Evolutionary conservation across 2,113 vertebrate species (phyloP).

Genomic region (Perca flavescens): DNA sequence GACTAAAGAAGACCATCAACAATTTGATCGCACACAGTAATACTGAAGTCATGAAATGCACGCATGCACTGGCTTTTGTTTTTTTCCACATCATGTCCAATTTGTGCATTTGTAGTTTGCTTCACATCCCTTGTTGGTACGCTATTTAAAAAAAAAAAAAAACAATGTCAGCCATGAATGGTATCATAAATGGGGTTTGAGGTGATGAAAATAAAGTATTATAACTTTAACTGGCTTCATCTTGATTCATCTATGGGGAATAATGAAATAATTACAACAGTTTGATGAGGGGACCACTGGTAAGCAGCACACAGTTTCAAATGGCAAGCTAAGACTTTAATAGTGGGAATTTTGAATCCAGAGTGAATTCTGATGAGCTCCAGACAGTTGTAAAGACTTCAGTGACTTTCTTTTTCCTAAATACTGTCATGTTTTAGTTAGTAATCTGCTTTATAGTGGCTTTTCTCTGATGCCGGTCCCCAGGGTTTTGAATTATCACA

Average conservation of each 20-base stretch:
- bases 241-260: background rate
- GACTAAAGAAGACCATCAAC: background rate
- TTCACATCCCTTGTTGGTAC: background rate
- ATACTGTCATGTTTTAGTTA: constrained; percentile 18
- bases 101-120: background rate
- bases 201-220: constrained; percentile 29
- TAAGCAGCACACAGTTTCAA: background rate
- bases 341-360: background rate
- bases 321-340: background rate
- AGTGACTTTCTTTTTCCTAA: background rate
- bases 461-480: constrained; percentile 39
- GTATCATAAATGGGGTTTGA: background rate
- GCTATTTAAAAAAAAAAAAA: constrained; percentile 26
- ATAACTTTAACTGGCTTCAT: constrained; percentile 11
- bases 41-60: background rate
- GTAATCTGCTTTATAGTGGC: constrained; percentile 33
- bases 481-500: constrained; percentile 42
- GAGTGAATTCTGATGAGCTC: constrained; percentile 15
- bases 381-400: background rate
- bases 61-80: background rate
- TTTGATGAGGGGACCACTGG: background rate
- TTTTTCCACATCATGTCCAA: background rate
- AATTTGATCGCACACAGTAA: background rate
- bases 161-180: constrained; percentile 2
- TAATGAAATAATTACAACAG: constrained; percentile 30